Conservation (phyloP, 2,888 invertebrate genomes). For the Eristalis pertinax region DNA sequence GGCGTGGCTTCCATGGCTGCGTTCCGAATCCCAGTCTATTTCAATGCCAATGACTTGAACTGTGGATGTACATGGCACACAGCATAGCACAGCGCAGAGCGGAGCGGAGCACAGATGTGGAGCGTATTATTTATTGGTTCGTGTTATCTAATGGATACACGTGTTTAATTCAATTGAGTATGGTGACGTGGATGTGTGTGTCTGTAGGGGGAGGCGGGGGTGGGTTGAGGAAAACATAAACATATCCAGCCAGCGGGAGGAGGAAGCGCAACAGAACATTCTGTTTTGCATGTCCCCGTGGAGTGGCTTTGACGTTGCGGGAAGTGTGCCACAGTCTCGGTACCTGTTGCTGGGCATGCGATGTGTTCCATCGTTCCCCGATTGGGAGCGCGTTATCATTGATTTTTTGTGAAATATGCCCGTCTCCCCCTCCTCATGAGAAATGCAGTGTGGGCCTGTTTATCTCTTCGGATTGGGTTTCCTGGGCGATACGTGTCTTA, state of each 20-base stretch:
- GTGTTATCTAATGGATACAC: constrained; percentile 24
- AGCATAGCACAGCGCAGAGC: too few relatives aligned
- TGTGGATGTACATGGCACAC: neutral
- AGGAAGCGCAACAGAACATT: neutral
- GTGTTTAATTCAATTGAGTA: constrained; percentile 2
- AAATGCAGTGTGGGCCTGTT: neutral
- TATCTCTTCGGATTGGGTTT: neutral
- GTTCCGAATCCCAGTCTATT: constrained; percentile 39
- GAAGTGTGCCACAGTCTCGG: neutral
- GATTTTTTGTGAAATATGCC: neutral
- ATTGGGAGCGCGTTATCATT: neutral
- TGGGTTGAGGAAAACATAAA: neutral
- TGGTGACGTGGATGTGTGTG: neutral
- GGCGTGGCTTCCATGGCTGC: neutral
- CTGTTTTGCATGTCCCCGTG: neutral
- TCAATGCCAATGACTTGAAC: constrained; percentile 30
- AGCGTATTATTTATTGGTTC: neutral
- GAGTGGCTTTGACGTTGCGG: neutral
- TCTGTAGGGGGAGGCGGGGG: neutral
- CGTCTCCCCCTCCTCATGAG: neutral
- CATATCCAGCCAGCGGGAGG: neutral
- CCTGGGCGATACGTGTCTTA: neutral
- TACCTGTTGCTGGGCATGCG: constrained; percentile 19
- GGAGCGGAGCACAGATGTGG: neutral
- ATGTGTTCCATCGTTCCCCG: neutral